Evolutionary conservation across 1,140 invertebrate species (phyloP).

Genomic region (Maniola jurtina): DNA sequence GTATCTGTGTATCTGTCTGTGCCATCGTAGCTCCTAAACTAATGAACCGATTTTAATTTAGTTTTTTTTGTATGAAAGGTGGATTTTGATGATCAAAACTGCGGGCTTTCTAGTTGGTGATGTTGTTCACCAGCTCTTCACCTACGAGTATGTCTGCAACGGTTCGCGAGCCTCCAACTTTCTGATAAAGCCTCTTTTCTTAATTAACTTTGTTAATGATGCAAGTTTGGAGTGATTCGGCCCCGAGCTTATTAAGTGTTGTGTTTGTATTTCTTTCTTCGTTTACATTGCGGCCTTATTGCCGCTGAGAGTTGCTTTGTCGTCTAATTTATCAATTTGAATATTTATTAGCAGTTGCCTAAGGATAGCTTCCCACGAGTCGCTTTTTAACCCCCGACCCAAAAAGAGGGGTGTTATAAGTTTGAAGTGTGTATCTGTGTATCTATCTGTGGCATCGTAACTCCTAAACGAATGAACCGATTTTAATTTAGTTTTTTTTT

Average conservation of each 20-base stretch:
- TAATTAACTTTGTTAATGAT: slow-evolving; percentile 70
- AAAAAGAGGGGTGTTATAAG: no score
- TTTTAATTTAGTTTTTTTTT: no score
- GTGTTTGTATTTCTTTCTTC: slow-evolving; percentile 35
- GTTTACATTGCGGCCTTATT: slow-evolving; percentile 25
- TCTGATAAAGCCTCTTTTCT: slow-evolving; percentile 61
- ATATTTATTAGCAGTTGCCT: not conserved
- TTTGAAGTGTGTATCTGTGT: no score
- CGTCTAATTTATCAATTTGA: slow-evolving; percentile 9
- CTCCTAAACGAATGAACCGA: no score
- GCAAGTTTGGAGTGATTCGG: slow-evolving; percentile 47
- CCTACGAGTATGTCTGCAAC: slow-evolving; percentile 5
- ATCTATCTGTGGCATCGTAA: no score
- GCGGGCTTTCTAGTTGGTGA: no score
- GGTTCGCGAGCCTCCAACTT: slow-evolving; percentile 22
- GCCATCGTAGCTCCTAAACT: no score
- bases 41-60: no score
- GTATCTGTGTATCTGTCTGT: no score
- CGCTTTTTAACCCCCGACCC: no score
- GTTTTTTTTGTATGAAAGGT: no score
- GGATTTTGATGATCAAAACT: no score
- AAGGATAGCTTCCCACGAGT: not conserved
- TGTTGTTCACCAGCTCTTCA: not conserved
- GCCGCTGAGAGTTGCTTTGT: slow-evolving; percentile 2
- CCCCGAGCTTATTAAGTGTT: slow-evolving; percentile 32